Percentiles rank a stretch among this genome's conserved stretches.
Conservation (phyloP, 1,140 invertebrate species). For the Lepidurus couesii region DNA sequence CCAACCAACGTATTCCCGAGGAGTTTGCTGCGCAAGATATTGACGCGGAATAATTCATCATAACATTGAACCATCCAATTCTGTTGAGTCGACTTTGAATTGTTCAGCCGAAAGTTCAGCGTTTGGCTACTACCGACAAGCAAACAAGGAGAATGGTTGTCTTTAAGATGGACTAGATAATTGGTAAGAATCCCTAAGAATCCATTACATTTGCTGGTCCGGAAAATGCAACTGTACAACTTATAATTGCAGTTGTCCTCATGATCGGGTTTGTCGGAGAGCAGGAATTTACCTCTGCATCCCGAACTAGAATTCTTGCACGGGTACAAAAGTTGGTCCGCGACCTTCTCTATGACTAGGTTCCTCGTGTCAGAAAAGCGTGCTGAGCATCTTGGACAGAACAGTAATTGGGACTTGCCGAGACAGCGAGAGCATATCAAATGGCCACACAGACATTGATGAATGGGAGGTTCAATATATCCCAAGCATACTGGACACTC, state of each 20-base stretch:
- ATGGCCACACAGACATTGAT: slow-evolving; percentile 29
- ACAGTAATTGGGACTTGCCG: background rate
- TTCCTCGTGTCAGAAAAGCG: slow-evolving; percentile 38
- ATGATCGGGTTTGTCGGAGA: slow-evolving; percentile 38
- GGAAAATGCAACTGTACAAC: slow-evolving; percentile 38
- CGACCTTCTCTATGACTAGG: slow-evolving; percentile 39
- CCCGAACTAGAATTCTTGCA: slow-evolving; percentile 39
- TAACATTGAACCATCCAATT: slow-evolving; percentile 35
- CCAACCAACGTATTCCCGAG: no score
- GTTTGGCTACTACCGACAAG: slow-evolving; percentile 36
- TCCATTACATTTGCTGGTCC: slow-evolving; percentile 36
- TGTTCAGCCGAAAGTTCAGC: slow-evolving; percentile 26
- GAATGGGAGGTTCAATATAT: slow-evolving; percentile 24
- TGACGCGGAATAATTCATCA: slow-evolving; percentile 36
- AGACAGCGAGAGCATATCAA: slow-evolving; percentile 26
- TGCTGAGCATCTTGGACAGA: slow-evolving; percentile 29
- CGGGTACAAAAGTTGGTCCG: slow-evolving; percentile 38
- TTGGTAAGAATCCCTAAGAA: slow-evolving; percentile 37
- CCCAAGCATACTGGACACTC: slow-evolving; percentile 33
- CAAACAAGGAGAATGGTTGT: slow-evolving; percentile 34
- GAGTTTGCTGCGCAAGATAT: slow-evolving; percentile 31
- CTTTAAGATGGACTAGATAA: slow-evolving; percentile 36
- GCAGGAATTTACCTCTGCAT: slow-evolving; percentile 34
- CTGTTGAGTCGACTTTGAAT: background rate
- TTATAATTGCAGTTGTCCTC: slow-evolving; percentile 38